These are phyloP conservation scores for Samia ricini DNA, from an alignment of 1,140 invertebrate species.

Conservation along the genomic window DNA sequence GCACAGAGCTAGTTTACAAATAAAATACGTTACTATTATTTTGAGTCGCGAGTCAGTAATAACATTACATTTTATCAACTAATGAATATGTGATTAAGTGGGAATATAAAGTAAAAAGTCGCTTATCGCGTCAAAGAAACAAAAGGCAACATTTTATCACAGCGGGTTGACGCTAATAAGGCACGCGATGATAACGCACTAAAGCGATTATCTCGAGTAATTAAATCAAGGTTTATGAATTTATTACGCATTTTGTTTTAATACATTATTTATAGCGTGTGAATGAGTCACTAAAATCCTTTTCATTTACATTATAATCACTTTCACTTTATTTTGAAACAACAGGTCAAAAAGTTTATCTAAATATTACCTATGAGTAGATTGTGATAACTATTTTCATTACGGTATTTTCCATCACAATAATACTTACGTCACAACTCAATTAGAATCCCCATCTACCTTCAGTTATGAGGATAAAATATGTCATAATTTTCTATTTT, in stretches of 20 bases:
- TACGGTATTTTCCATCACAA: no score
- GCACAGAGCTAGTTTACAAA: no score
- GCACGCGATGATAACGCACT: conserved; percentile 49
- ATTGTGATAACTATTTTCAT: no score
- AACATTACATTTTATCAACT: conserved; percentile 23
- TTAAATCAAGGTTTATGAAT: conserved; percentile 50
- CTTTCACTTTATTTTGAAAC: not conserved
- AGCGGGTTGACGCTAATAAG: conserved; percentile 45
- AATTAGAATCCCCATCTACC: no score
- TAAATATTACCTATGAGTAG: no score
- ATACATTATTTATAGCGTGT: not conserved
- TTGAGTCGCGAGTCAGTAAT: not conserved
- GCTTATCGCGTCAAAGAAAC: conserved; percentile 12
- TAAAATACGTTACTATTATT: not conserved
- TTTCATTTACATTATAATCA: not conserved
- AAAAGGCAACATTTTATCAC: conserved; percentile 36
- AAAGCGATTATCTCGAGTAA: conserved; percentile 49
- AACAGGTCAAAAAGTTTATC: no score
- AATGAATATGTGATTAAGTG: conserved; percentile 35
- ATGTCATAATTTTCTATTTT: no score
- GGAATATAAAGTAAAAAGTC: conserved; percentile 16
- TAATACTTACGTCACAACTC: no score
- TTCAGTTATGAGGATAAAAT: no score
- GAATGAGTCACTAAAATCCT: conserved; percentile 2
- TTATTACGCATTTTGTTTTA: conserved; percentile 31